A percentile compares a stretch with the other conserved stretches of the same genome.
These are phyloP conservation scores for Coilia nasus DNA, from an alignment of 2,797 vertebrate genomes.

Conservation along the genomic window DNA sequence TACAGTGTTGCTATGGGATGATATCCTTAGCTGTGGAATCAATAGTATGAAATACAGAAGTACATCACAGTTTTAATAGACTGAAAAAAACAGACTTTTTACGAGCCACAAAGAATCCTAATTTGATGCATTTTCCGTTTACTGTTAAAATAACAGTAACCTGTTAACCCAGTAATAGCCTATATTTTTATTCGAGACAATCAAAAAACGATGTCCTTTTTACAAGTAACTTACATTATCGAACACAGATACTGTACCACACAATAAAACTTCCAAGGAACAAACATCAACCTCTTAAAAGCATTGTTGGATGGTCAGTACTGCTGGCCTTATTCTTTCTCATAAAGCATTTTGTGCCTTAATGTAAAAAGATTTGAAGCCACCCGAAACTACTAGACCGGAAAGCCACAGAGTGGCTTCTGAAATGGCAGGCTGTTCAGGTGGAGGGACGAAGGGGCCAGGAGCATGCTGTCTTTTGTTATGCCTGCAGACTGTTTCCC, in stretches of 20 bases:
- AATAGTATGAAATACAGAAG: not conserved
- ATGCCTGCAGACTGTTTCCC: constrained; percentile 61
- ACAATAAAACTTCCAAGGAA: too few relatives aligned
- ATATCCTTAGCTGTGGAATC: not conserved
- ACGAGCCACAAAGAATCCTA: too few relatives aligned
- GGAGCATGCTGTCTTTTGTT: not conserved
- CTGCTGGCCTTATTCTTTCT: constrained; percentile 14
- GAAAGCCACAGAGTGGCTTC: constrained; percentile 36
- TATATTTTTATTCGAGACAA: too few relatives aligned
- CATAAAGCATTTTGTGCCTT: not conserved
- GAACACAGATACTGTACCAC: too few relatives aligned
- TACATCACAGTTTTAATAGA: constrained; percentile 21
- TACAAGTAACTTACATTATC: too few relatives aligned
- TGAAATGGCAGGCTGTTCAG: constrained; percentile 46
- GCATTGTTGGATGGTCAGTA: not conserved
- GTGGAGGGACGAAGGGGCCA: not conserved
- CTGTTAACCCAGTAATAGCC: too few relatives aligned
- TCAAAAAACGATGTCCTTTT: too few relatives aligned
- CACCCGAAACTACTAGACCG: not conserved
- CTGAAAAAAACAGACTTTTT: not conserved
- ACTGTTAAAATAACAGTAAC: too few relatives aligned
- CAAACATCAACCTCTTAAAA: constrained; percentile 1
- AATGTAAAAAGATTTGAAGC: constrained; percentile 12
- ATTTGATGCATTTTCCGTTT: too few relatives aligned
- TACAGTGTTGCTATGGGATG: not conserved